A percentile compares a stretch with the other conserved stretches of the same genome.
phyloP scores from a whole-genome alignment of 2,888 invertebrate genomes.

The Ochropleura plecta region DNA sequence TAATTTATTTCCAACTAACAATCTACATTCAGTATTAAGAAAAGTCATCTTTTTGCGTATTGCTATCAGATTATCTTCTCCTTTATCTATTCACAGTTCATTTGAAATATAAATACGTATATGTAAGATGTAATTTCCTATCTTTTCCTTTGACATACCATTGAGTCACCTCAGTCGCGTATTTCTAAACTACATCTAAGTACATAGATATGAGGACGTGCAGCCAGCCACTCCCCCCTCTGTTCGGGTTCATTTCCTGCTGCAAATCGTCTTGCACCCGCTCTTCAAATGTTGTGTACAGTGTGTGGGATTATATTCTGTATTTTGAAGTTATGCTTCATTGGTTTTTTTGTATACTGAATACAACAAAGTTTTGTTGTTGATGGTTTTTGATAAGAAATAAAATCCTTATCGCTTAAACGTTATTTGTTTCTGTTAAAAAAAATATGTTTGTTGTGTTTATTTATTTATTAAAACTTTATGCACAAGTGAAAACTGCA shows the following conservation, averaged over 20 bases:
- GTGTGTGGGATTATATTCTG: slow-evolving; percentile 23
- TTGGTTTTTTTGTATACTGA: neutral
- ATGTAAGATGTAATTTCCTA: neutral
- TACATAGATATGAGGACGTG: slow-evolving; percentile 14
- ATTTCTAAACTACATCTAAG: slow-evolving; percentile 36
- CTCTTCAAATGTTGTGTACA: slow-evolving; percentile 33
- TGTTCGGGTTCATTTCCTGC: slow-evolving; percentile 84
- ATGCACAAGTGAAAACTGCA: too few species aligned
- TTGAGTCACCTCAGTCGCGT: slow-evolving; percentile 7
- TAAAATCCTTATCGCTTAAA: too few species aligned
- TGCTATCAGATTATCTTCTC: neutral
- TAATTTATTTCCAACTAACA: too few species aligned
- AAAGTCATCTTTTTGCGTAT: neutral
- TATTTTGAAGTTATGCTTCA: slow-evolving; percentile 15
- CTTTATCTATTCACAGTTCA: neutral
- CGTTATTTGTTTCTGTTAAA: too few species aligned
- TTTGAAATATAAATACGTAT: neutral
- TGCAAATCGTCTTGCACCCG: slow-evolving; percentile 80
- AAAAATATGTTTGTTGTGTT: too few species aligned
- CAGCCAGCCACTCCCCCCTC: slow-evolving; percentile 75
- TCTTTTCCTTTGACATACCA: slow-evolving; percentile 12
- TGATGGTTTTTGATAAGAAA: neutral
- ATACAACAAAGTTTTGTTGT: neutral
- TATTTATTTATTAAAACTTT: too few species aligned
- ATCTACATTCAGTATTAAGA: too few species aligned